phyloP scores from a whole-genome alignment of 2,113 vertebrate species.

The Aldabrachelys gigantea region DNA sequence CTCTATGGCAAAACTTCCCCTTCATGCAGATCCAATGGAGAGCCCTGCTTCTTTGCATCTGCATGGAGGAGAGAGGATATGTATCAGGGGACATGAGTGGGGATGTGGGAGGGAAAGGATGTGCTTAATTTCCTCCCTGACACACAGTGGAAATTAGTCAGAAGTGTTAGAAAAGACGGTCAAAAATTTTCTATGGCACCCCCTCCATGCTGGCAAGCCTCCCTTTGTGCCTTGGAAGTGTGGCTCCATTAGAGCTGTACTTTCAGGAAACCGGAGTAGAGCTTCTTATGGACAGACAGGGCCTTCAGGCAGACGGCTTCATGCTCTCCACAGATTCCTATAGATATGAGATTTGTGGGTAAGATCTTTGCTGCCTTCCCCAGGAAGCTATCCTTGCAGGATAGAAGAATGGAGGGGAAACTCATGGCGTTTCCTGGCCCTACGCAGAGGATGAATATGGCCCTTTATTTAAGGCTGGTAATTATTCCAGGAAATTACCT shows the following conservation, averaged over 20 bases:
- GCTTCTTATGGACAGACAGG: not conserved
- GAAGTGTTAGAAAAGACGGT: not conserved
- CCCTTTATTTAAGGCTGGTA: not conserved
- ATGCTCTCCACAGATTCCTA: not conserved
- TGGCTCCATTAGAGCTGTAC: not conserved
- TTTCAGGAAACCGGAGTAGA: not conserved
- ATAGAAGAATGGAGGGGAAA: not conserved
- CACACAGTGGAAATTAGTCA: not conserved
- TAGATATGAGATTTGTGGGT: not conserved
- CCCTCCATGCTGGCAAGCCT: not conserved
- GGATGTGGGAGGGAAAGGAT: not conserved
- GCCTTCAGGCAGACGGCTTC: fast-evolving
- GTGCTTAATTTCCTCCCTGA: not conserved
- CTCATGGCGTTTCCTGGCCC: not conserved
- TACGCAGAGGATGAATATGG: not conserved
- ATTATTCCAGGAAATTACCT: not conserved
- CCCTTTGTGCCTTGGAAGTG: not conserved
- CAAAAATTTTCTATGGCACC: not conserved
- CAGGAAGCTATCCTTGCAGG: not conserved
- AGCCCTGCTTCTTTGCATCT: not conserved
- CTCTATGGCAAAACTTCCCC: not conserved
- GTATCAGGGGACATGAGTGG: not conserved
- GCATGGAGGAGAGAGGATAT: not conserved
- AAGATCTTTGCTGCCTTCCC: not conserved
- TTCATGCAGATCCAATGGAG: not conserved